Percentiles rank a stretch among this genome's conserved stretches.
Evolutionary conservation across 1,140 invertebrate genomes (phyloP).

Genomic region (Papilio xuthus): DNA sequence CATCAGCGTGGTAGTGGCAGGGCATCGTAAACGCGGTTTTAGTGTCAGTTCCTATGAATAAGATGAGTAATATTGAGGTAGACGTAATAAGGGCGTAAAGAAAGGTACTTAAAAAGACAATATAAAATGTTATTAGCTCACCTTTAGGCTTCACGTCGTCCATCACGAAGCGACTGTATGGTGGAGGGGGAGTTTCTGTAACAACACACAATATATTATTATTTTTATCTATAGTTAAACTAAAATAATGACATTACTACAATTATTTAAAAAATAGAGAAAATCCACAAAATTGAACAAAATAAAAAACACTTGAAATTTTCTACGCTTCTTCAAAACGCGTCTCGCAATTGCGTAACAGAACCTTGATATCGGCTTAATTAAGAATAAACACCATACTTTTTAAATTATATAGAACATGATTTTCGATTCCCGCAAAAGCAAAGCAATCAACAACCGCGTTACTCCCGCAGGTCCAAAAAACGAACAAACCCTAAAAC

Average conservation of each 20-base stretch:
- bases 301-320: too few species aligned
- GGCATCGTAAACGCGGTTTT: neutral
- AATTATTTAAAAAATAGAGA: too few species aligned
- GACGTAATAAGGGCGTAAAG: neutral
- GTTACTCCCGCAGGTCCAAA: constrained; percentile 48
- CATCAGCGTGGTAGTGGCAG: neutral
- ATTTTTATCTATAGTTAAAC: too few species aligned
- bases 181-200: constrained; percentile 88
- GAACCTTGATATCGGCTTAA: neutral
- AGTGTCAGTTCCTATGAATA: neutral
- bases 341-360: neutral
- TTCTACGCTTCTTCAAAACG: too few species aligned
- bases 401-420: constrained; percentile 18
- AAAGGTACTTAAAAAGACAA: neutral
- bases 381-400: neutral
- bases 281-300: too few species aligned
- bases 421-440: constrained; percentile 54
- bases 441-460: constrained; percentile 45
- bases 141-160: constrained; percentile 88
- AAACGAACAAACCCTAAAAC: constrained; percentile 62
- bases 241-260: too few species aligned
- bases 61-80: neutral
- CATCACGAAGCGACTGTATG: constrained; percentile 86
- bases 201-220: constrained; percentile 71
- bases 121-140: constrained; percentile 66